Evolutionary conservation across 2,113 vertebrate species (phyloP).

Genomic region (Nipponia nippon): DNA sequence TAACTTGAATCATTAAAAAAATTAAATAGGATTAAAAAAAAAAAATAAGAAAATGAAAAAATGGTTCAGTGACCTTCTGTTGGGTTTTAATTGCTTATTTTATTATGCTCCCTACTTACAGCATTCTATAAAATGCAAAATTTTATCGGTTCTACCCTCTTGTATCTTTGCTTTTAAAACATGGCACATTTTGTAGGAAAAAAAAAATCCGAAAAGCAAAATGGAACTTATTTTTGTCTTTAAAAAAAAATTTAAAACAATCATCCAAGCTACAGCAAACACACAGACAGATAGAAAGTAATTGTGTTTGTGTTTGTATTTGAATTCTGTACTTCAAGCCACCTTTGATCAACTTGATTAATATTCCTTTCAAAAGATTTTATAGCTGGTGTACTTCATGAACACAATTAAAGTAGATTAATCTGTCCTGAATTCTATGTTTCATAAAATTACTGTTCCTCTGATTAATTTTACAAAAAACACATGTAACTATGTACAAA

Average conservation of each 20-base stretch:
- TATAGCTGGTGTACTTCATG: background rate
- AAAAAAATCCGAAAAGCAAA: background rate
- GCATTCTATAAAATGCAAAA: background rate
- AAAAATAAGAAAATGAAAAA: background rate
- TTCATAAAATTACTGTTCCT: constrained; percentile 25
- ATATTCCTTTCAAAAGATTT: constrained; percentile 27
- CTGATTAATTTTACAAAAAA: constrained; percentile 26
- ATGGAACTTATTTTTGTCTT: background rate
- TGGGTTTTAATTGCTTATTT: background rate
- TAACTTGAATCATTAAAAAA: background rate
- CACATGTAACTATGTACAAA: background rate
- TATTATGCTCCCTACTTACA: background rate
- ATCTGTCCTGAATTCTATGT: background rate
- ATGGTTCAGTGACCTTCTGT: background rate
- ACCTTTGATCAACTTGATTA: constrained; percentile 54
- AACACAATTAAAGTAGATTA: constrained; percentile 32
- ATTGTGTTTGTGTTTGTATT: background rate
- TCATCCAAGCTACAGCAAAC: background rate
- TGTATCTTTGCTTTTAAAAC: background rate
- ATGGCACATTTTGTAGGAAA: background rate
- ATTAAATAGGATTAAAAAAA: background rate
- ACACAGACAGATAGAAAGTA: background rate
- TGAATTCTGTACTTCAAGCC: constrained; percentile 25
- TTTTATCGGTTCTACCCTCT: background rate
- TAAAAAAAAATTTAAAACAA: background rate